These are phyloP conservation scores for Calliscelio sp. DNA, from an alignment of 2,888 invertebrate genomes.

Conservation along the genomic window DNA sequence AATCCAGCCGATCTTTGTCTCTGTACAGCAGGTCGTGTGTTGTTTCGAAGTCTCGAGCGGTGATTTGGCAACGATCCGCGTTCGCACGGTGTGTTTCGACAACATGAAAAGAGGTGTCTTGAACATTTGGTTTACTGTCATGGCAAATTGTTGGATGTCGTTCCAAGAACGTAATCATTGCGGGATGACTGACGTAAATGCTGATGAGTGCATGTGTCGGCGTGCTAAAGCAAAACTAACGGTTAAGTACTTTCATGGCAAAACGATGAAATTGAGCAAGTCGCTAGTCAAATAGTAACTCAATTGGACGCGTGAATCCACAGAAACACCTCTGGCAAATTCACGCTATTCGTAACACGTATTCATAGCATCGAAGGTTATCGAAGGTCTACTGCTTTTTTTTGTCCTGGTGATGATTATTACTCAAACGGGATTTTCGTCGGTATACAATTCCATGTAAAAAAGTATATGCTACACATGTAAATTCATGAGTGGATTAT, in stretches of 20 bases:
- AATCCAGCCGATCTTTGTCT: constrained; percentile 8
- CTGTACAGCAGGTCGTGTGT: too few relatives aligned
- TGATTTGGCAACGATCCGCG: constrained; percentile 27
- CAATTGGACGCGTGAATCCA: constrained; percentile 9
- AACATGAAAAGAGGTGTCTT: constrained; percentile 61
- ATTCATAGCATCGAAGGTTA: constrained; percentile 39
- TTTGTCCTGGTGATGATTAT: too few relatives aligned
- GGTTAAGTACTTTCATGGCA: constrained; percentile 69
- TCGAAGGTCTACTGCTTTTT: too few relatives aligned
- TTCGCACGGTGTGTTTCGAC: constrained; percentile 46
- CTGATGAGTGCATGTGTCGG: constrained; percentile 47
- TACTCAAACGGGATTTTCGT: too few relatives aligned
- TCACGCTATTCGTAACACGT: constrained; percentile 3
- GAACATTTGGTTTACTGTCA: constrained; percentile 71
- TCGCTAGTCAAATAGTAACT: constrained; percentile 50
- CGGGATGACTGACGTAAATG: constrained; percentile 24
- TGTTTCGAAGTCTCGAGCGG: too few relatives aligned
- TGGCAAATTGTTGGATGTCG: constrained; percentile 55
- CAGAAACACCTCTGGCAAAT: background rate
- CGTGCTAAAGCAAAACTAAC: constrained; percentile 60
- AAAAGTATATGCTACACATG: too few relatives aligned
- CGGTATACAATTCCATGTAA: too few relatives aligned
- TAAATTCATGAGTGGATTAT: too few relatives aligned
- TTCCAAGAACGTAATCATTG: constrained; percentile 32
- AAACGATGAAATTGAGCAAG: constrained; percentile 62